phyloP scores from a whole-genome alignment of 1,140 invertebrate species.

The Bicyclus anynana region DNA sequence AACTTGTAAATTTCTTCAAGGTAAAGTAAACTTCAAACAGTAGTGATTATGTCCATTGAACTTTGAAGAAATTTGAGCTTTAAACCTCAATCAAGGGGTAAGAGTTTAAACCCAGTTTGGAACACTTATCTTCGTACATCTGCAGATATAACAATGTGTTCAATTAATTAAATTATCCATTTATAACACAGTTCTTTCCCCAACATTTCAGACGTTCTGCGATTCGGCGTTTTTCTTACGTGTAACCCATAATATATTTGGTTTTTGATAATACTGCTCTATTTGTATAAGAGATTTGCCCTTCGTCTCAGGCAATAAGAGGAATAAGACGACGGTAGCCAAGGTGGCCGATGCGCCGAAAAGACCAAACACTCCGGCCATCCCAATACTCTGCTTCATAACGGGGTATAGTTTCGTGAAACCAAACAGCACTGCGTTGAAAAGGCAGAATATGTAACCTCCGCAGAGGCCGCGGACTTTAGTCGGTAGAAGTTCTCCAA shows the following conservation, averaged over 20 bases:
- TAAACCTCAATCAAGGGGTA: too few relatives aligned
- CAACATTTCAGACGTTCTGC: constrained; percentile 41
- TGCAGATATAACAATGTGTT: too few relatives aligned
- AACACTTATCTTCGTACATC: too few relatives aligned
- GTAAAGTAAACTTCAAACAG: too few relatives aligned
- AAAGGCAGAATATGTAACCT: constrained; percentile 83
- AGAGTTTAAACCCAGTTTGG: too few relatives aligned
- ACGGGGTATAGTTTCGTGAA: constrained; percentile 85
- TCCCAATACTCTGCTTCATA: constrained; percentile 78
- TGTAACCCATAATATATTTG: constrained; percentile 81
- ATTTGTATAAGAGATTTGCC: constrained; percentile 87
- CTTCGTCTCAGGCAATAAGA: constrained; percentile 90
- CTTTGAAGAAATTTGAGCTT: too few relatives aligned
- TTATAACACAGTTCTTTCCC: not conserved
- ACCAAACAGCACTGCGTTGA: constrained; percentile 82
- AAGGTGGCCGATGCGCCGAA: constrained; percentile 83
- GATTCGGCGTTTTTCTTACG: constrained; percentile 50
- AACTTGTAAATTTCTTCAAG: too few relatives aligned
- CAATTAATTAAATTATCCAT: too few relatives aligned
- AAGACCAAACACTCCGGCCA: constrained; percentile 81
- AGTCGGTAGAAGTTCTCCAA: constrained; percentile 84
- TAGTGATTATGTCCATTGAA: too few relatives aligned
- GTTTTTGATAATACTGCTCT: constrained; percentile 85
- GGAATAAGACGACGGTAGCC: constrained; percentile 82
- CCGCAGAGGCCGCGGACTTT: constrained; percentile 81